Base-by-base conservation (phyloP, 1,140 invertebrate genomes). In the Phocides pigmalion region DNA sequence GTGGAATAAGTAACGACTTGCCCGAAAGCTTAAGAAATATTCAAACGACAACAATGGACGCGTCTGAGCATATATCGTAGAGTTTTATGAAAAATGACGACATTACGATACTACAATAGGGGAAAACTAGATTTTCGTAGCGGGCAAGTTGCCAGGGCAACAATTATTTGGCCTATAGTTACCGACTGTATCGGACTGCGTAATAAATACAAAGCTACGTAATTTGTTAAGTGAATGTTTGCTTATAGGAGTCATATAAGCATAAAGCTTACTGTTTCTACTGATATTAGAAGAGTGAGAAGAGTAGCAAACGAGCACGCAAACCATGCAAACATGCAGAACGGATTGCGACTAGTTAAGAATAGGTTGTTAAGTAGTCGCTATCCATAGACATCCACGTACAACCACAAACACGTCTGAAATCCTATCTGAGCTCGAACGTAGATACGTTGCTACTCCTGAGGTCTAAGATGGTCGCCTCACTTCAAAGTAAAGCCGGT, bases 91-190 rank as follows among this genome's bases (percentile, higher is more conserved):
- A 77, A 77, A 77, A 77, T 67, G 65, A 62, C 20, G 63, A 62
- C 65, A 72, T 77, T 68, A 67, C 68, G 63, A 69, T 68, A 70
- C 37, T 70, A 70, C 69, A 72, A 72, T 74, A 72, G 66, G 54
- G 65, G 22, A 72, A 67, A 72, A 76, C 63, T 65, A 68, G 69
- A 74, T 76, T 78, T 73, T 72, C 66, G 72, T 75, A 32, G 56
- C 65, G 71, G 81, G 81, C 81, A 68, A 53, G 56, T 54, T 65
- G 79, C 79, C 79, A 82, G 68, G 73, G 70, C 74, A 74, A 76
- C 73, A 76, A 79, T 73, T 73, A 79, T 79, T 76, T 79, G 73
- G 76, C 68, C 63, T 64, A 68, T 58, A 47, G 37, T 56, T 56
- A 54, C 50, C 11, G 12, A 56, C 37, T 25, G 37, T 56, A 56